These are phyloP conservation scores for Neodon shergylaensis DNA, from an alignment of 2,113 vertebrate species.

Conservation along the genomic window DNA sequence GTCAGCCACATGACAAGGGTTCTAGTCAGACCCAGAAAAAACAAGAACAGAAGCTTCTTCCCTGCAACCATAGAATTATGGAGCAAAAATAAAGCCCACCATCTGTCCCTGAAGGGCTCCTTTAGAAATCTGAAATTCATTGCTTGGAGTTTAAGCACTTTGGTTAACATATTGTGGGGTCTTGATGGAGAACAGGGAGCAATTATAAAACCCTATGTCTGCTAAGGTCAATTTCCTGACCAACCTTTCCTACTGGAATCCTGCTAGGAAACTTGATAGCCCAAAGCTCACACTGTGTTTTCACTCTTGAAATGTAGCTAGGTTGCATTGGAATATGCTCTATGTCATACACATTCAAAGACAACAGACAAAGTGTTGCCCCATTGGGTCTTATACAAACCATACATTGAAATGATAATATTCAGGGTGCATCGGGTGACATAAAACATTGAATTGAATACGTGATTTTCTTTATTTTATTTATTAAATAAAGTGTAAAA, in stretches of 20 bases:
- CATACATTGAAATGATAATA: background rate
- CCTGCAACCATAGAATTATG: background rate
- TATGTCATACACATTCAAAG: background rate
- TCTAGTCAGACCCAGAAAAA: background rate
- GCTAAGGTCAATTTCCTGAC: background rate
- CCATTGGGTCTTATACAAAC: background rate
- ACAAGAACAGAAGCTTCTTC: slow-evolving; percentile 39
- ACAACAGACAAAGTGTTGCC: background rate
- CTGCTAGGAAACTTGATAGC: background rate
- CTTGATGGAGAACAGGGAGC: background rate
- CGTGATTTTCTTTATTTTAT: background rate
- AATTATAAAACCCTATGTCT: background rate
- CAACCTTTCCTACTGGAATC: background rate
- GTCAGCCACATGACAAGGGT: background rate
- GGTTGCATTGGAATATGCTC: background rate
- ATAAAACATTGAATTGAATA: background rate
- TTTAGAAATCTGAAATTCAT: background rate
- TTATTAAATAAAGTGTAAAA: background rate
- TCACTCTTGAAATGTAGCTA: background rate
- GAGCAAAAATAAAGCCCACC: background rate
- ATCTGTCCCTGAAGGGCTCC: background rate
- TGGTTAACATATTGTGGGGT: background rate
- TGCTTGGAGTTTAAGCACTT: slow-evolving; percentile 72
- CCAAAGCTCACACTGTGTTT: background rate
- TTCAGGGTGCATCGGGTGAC: background rate